These are phyloP conservation scores for Megathymus violae DNA, from an alignment of 1,140 invertebrate species.

Conservation along the genomic window DNA sequence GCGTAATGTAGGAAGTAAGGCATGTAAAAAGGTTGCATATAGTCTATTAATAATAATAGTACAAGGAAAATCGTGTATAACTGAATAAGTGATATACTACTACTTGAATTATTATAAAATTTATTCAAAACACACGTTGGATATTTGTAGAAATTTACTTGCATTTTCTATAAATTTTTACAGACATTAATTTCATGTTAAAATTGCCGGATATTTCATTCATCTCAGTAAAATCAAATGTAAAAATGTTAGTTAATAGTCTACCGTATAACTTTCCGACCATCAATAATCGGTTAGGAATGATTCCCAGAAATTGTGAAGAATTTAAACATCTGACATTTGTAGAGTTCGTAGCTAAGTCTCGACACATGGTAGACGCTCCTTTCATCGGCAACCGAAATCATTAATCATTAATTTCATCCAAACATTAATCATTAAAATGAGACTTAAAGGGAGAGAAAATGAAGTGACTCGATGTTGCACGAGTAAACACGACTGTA, in stretches of 20 bases:
- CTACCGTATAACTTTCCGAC: conserved; percentile 47
- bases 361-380: conserved; percentile 62
- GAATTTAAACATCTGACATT: conserved; percentile 66
- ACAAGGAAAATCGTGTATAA: no score
- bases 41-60: no score
- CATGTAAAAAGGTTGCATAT: no score
- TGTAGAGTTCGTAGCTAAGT: conserved; percentile 45
- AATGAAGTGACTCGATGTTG: conserved; percentile 73
- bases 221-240: conserved; percentile 1
- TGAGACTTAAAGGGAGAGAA: conserved; percentile 82
- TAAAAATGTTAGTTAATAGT: conserved; percentile 16
- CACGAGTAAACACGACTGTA: conserved; percentile 71
- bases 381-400: conserved; percentile 68
- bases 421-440: conserved; percentile 76
- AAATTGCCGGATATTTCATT: conserved; percentile 2
- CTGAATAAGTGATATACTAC: no score
- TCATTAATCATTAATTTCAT: conserved; percentile 73
- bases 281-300: conserved; percentile 72
- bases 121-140: no score
- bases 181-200: not conserved
- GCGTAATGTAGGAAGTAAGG: no score
- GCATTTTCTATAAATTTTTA: no score
- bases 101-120: no score
- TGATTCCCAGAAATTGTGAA: conserved; percentile 72
- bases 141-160: not conserved